Conservation (phyloP, 2,888 invertebrate genomes). For the Volucella bombylans region DNA sequence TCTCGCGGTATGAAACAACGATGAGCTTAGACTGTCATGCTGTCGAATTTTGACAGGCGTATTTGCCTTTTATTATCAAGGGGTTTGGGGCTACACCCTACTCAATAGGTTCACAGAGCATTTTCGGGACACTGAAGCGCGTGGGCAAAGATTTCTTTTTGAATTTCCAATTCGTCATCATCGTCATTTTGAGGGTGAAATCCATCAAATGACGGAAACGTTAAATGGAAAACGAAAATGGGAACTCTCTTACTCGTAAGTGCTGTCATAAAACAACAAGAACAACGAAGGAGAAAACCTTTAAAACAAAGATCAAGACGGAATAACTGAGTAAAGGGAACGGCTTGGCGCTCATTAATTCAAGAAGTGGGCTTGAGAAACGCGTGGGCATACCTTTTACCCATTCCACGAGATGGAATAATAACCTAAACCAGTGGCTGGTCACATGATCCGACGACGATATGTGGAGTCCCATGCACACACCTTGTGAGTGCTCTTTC, state of each 20-base stretch:
- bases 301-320: constrained; percentile 26
- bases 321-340: constrained; percentile 30
- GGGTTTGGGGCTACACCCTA: no score
- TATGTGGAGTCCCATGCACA: constrained; percentile 3
- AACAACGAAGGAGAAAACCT: constrained; percentile 16
- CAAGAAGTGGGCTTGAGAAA: constrained; percentile 62
- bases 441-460: no score
- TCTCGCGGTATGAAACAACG: no score
- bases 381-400: constrained; percentile 56
- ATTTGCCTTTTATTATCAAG: no score
- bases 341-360: constrained; percentile 55
- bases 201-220: constrained; percentile 58
- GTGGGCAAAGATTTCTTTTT: no score
- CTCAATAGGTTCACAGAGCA: no score
- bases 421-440: constrained; percentile 11
- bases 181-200: constrained; percentile 32
- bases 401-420: constrained; percentile 24
- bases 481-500: constrained; percentile 5
- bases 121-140: no score
- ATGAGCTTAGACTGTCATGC: no score
- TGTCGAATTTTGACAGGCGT: no score
- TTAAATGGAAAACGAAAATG: constrained; percentile 28
- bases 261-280: neutral
- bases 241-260: constrained; percentile 27
- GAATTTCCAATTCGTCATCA: constrained; percentile 8